Base-by-base conservation (phyloP, 2,113 vertebrate genomes). In the Charadrius vociferus region DNA sequence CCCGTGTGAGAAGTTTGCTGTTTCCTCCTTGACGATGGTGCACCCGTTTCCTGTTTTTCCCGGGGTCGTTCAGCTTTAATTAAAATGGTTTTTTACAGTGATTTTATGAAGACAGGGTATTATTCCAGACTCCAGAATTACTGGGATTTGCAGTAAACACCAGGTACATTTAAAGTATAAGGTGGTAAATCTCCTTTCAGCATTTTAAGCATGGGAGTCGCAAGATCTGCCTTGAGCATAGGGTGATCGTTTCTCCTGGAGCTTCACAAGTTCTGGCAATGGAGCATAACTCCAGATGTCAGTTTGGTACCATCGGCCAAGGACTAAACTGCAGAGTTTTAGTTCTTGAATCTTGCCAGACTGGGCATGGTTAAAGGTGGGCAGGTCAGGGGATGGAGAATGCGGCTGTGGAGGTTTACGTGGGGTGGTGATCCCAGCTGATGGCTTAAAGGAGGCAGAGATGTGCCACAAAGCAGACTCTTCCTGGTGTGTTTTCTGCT, bases 21-120 rank as follows among this genome's bases (percentile, higher is more conserved):
- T 83, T 95, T 94, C 86, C 77, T 90, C 19, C 62, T 72, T 93
- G 47, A 77, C 86, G 81, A 63, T 39, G 29, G 45, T 93, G 52
- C 26, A 87, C 47, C 4, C 9, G 1, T 95, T 97, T 98, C 94
- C 95, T 97, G 95, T 95, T 97, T 97, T 61, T 96, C 47, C n/a
- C 87, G 49, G 12, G 53, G 67, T 50, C 0, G 1, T 84, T 90
- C 12, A 39, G 39, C 67, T 87, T 63, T 39, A 68, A 36, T 72
- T 26, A 65, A 59, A 85, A 29, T 32, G 7, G 7, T 1, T 39
- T 74, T 71, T 82, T 56, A 56, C 6, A 37, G 24, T 77, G 17
- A 55, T 73, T 84, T 93, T 74, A 30, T 78, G 56, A 92, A 80
- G 24, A 39, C 6, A 12, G 36, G 2, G 26, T 90, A 20, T 47